phyloP scores from a whole-genome alignment of 2,888 invertebrate species.

The Drosophila meridiana region DNA sequence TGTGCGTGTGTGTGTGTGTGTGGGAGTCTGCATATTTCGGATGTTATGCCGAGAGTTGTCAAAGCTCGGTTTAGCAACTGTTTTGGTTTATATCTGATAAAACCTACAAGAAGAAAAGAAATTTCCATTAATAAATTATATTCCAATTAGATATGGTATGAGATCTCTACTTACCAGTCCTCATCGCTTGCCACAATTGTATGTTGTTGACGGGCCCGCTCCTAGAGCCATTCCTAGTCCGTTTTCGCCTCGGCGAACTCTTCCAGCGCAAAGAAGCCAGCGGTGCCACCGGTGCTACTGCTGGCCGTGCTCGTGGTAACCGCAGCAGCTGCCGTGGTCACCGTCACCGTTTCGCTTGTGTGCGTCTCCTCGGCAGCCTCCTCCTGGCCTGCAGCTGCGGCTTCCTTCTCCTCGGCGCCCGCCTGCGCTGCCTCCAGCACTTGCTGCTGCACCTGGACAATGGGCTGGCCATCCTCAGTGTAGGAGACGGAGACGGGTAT shows the following conservation, averaged over 20 bases:
- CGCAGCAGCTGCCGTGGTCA: conserved; percentile 49
- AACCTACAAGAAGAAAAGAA: conserved; percentile 43
- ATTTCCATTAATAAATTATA: not conserved
- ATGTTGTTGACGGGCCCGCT: conserved; percentile 55
- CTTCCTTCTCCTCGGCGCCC: conserved; percentile 68
- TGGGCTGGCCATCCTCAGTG: conserved; percentile 84
- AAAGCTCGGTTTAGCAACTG: conserved; percentile 32
- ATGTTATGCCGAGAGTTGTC: conserved; percentile 33
- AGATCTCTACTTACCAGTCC: conserved; percentile 58
- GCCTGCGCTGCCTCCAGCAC: conserved; percentile 67
- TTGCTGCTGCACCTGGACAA: conserved; percentile 84
- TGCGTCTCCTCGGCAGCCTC: conserved; percentile 53
- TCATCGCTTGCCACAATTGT: conserved; percentile 70
- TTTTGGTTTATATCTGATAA: conserved; percentile 47
- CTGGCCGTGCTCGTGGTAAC: conserved; percentile 70
- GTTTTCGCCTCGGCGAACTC: conserved; percentile 80
- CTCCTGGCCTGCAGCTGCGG: conserved; percentile 51
- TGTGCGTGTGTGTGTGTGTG: conserved; percentile 7
- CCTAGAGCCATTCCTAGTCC: conserved; percentile 77
- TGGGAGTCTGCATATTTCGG: conserved; percentile 27
- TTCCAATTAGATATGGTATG: not conserved
- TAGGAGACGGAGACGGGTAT: conserved; percentile 85
- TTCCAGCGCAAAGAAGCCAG: conserved; percentile 81
- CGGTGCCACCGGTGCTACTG: conserved; percentile 68
- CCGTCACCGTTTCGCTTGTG: conserved; percentile 51